phyloP scores from a whole-genome alignment of 2,113 vertebrate species.

The Chaenocephalus aceratus region DNA sequence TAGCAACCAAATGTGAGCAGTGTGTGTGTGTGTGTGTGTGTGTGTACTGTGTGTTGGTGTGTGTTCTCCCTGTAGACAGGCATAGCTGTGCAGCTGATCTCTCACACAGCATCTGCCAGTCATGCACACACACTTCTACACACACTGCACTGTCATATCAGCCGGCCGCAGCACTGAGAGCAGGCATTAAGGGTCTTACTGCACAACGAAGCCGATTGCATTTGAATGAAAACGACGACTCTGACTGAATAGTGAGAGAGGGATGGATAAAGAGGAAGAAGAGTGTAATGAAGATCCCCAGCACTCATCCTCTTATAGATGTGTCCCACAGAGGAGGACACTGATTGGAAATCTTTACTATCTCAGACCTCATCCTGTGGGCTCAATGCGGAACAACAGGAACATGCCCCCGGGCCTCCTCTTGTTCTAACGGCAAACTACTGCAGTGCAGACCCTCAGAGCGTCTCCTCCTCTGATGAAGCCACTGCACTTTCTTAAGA shows the following conservation, averaged over 20 bases:
- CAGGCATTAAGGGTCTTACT: slow-evolving; percentile 45
- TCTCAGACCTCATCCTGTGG: slow-evolving; percentile 24
- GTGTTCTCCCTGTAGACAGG: slow-evolving; percentile 30
- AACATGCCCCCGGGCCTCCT: neutral
- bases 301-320: slow-evolving; percentile 42
- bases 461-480: neutral
- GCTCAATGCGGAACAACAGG: neutral
- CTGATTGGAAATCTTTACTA: slow-evolving; percentile 39
- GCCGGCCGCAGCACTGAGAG: slow-evolving; percentile 6
- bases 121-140: slow-evolving; percentile 13
- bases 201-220: slow-evolving; percentile 33
- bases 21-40: slow-evolving; percentile 2
- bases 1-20: slow-evolving; percentile 1
- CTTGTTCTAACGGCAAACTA: neutral
- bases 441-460: neutral
- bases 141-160: slow-evolving; percentile 10
- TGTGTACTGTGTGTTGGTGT: slow-evolving; percentile 3
- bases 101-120: slow-evolving; percentile 32
- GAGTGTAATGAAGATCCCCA: slow-evolving; percentile 13
- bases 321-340: slow-evolving; percentile 13
- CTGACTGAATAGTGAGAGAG: slow-evolving; percentile 3
- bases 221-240: too few species aligned
- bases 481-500: too few species aligned
- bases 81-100: slow-evolving; percentile 35
- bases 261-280: slow-evolving; percentile 20